These are phyloP conservation scores for Apodemia mormo DNA, from an alignment of 2,888 invertebrate genomes.

Conservation along the genomic window DNA sequence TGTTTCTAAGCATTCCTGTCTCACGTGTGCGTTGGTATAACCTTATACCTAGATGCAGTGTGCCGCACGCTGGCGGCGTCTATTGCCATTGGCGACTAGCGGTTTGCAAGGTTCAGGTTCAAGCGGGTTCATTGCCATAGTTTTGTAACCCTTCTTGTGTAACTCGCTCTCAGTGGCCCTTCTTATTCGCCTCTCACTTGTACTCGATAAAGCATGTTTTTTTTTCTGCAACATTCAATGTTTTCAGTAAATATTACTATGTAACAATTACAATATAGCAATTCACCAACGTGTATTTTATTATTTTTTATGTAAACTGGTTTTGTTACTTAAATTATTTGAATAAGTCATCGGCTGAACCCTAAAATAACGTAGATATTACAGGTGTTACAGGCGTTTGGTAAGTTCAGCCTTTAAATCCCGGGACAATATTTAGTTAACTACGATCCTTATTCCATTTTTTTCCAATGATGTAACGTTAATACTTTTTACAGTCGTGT, in stretches of 20 bases:
- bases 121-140: slow-evolving; percentile 81
- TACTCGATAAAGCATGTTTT: slow-evolving; percentile 54
- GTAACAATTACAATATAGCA: too few relatives aligned
- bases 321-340: too few relatives aligned
- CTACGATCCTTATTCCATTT: too few relatives aligned
- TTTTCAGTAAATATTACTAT: neutral
- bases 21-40: slow-evolving; percentile 10
- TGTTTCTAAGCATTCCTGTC: slow-evolving; percentile 8
- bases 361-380: too few relatives aligned
- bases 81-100: slow-evolving; percentile 71
- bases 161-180: slow-evolving; percentile 74
- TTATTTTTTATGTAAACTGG: too few relatives aligned
- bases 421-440: too few relatives aligned
- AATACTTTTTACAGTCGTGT: too few relatives aligned
- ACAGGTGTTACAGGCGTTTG: too few relatives aligned
- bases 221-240: slow-evolving; percentile 36
- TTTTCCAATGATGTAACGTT: too few relatives aligned
- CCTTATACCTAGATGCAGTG: slow-evolving; percentile 23
- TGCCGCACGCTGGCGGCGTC: slow-evolving; percentile 44
- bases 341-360: too few relatives aligned
- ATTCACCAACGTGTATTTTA: too few relatives aligned
- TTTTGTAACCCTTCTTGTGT: slow-evolving; percentile 82
- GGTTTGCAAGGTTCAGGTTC: slow-evolving; percentile 81
- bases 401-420: too few relatives aligned
- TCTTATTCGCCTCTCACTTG: slow-evolving; percentile 71